phyloP scores from a whole-genome alignment of 92 coral and sea anemone species.

The Siderastrea radians region DNA sequence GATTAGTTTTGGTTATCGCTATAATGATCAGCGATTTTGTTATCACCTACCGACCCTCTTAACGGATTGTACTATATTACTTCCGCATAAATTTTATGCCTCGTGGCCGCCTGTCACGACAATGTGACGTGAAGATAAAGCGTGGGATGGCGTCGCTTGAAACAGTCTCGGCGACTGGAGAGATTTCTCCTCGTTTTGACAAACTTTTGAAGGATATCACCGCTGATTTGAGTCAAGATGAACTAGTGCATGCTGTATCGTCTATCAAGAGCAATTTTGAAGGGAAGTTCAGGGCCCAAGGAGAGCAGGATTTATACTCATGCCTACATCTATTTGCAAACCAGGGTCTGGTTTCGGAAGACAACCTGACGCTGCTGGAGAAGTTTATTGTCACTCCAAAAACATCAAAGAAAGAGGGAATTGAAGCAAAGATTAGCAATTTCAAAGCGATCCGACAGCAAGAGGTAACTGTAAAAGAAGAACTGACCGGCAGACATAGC shows the following conservation, averaged over 20 bases:
- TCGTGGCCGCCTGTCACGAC: slow-evolving; percentile 21
- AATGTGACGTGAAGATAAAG: neutral
- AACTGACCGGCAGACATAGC: slow-evolving; percentile 31
- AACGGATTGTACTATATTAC: neutral
- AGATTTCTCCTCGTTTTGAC: slow-evolving; percentile 29
- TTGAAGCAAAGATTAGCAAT: slow-evolving; percentile 3
- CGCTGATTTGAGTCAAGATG: slow-evolving; percentile 16
- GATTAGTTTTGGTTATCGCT: too few relatives aligned
- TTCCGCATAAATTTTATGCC: slow-evolving; percentile 9
- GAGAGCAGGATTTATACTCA: slow-evolving; percentile 35
- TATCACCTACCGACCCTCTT: too few relatives aligned
- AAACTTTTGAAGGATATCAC: slow-evolving; percentile 7
- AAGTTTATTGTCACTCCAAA: slow-evolving; percentile 12
- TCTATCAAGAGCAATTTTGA: slow-evolving; percentile 19
- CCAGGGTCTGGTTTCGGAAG: slow-evolving; percentile 40
- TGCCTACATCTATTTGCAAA: slow-evolving; percentile 24
- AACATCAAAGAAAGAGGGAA: slow-evolving; percentile 10
- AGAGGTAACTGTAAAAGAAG: neutral
- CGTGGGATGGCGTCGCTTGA: slow-evolving; percentile 17
- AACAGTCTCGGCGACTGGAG: neutral
- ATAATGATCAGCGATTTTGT: too few relatives aligned
- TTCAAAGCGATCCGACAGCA: slow-evolving; percentile 1
- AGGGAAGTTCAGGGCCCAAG: slow-evolving; percentile 6
- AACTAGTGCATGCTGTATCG: slow-evolving; percentile 13
- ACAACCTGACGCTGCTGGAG: slow-evolving; percentile 35